A percentile compares a stretch with the other conserved stretches of the same genome.
These are phyloP conservation scores for Sitophilus oryzae DNA, from an alignment of 1,140 invertebrate genomes.

Conservation along the genomic window DNA sequence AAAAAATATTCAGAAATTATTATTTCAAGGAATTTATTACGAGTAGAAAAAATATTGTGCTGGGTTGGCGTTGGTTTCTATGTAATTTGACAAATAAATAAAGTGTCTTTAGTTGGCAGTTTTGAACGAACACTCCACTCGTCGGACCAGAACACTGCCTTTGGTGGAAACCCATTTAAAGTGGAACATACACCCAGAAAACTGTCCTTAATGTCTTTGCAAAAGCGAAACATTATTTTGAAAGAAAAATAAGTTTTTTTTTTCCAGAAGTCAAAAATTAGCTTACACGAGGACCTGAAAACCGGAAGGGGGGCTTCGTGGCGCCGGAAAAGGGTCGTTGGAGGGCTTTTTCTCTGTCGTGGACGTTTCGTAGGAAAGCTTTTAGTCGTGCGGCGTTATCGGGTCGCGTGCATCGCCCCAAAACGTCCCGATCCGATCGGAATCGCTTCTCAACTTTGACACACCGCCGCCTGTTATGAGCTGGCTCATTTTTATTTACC, in stretches of 20 bases:
- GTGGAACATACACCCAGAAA: no score
- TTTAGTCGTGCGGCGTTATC: conserved; percentile 38
- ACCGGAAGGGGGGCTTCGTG: neutral
- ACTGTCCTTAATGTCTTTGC: no score
- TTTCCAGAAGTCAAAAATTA: neutral
- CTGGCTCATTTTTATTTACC: conserved; percentile 30
- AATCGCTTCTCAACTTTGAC: conserved; percentile 41
- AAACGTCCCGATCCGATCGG: conserved; percentile 37
- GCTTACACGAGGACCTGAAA: neutral
- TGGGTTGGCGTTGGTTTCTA: no score
- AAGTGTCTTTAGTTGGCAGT: no score
- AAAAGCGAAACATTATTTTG: no score
- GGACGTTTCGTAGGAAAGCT: conserved; percentile 32
- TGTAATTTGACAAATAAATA: no score
- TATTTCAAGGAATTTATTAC: no score
- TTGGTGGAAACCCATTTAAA: no score
- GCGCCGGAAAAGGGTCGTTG: neutral
- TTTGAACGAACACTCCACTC: no score
- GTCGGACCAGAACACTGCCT: no score
- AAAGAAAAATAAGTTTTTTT: neutral
- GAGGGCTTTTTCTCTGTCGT: neutral
- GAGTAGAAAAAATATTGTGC: no score
- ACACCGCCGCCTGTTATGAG: conserved; percentile 36
- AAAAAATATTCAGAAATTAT: no score
- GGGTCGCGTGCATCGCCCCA: conserved; percentile 37